These are phyloP conservation scores for Novumbra hubbsi DNA, from an alignment of 2,797 vertebrate species.

Conservation along the genomic window DNA sequence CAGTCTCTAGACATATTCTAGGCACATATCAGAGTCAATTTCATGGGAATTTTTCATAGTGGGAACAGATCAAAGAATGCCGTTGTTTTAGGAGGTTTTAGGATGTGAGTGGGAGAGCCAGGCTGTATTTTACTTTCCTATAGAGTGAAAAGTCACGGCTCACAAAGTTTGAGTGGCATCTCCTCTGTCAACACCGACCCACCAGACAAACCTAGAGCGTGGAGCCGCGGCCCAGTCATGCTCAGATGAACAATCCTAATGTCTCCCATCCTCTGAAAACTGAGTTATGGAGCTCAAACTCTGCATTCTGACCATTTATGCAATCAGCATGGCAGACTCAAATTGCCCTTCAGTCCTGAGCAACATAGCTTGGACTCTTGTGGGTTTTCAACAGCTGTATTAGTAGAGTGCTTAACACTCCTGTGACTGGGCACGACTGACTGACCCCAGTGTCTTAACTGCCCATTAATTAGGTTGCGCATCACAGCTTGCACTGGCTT, in stretches of 20 bases:
- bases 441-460: neutral
- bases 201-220: constrained; percentile 1
- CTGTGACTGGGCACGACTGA: constrained; percentile 1
- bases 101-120: neutral
- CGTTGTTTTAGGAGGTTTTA: neutral
- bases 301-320: neutral
- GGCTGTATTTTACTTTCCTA: neutral
- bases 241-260: constrained; percentile 3
- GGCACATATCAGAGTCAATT: neutral
- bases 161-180: neutral
- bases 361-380: neutral
- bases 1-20: neutral
- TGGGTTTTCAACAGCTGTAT: neutral
- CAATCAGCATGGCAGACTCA: neutral
- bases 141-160: constrained; percentile 1
- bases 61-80: neutral
- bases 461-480: constrained; percentile 18
- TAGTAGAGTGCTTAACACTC: neutral
- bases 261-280: neutral
- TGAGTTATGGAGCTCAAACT: neutral
- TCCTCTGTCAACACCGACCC: constrained; percentile 6
- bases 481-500: constrained; percentile 5
- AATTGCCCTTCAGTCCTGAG: neutral
- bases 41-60: neutral
- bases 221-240: neutral